These are phyloP conservation scores for Leptoclinus maculatus DNA, from an alignment of 2,797 vertebrate species.

Conservation along the genomic window DNA sequence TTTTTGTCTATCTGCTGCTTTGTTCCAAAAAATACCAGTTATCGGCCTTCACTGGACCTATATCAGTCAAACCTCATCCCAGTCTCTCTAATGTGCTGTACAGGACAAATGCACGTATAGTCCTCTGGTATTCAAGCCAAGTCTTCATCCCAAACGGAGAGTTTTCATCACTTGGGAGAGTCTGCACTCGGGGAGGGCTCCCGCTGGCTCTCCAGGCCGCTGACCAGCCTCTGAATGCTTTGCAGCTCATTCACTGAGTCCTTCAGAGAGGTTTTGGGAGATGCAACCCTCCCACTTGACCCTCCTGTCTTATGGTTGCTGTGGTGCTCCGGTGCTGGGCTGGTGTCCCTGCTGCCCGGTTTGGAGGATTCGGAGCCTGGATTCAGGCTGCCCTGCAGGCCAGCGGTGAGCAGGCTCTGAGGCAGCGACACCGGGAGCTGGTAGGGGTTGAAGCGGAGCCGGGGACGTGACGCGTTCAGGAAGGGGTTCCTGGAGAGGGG, in stretches of 20 bases:
- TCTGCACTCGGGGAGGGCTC: constrained; percentile 89
- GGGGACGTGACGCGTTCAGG: constrained; percentile 89
- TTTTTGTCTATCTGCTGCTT: constrained; percentile 58
- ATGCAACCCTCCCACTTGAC: constrained; percentile 80
- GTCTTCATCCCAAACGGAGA: constrained; percentile 67
- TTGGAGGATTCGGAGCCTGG: constrained; percentile 89
- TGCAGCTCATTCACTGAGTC: constrained; percentile 97
- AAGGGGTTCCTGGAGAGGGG: constrained; percentile 91
- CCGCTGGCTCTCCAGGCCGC: constrained; percentile 94
- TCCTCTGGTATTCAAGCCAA: constrained; percentile 82
- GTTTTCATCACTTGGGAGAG: constrained; percentile 86
- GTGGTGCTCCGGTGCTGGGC: constrained; percentile 89
- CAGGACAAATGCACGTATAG: constrained; percentile 74
- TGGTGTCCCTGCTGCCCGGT: constrained; percentile 90
- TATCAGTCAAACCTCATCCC: constrained; percentile 45
- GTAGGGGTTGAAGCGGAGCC: constrained; percentile 97
- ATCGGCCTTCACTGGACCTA: constrained; percentile 45
- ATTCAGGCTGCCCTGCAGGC: constrained; percentile 84
- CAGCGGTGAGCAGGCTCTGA: constrained; percentile 89
- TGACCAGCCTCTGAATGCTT: constrained; percentile 99
- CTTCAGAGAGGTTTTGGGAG: constrained; percentile 91
- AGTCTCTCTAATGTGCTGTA: constrained; percentile 89
- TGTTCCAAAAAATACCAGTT: constrained; percentile 55
- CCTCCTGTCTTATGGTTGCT: constrained; percentile 87
- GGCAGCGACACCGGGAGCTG: constrained; percentile 94